Evolutionary conservation across 1,140 invertebrate species (phyloP).

Genomic region (Cryptotermes secundus): DNA sequence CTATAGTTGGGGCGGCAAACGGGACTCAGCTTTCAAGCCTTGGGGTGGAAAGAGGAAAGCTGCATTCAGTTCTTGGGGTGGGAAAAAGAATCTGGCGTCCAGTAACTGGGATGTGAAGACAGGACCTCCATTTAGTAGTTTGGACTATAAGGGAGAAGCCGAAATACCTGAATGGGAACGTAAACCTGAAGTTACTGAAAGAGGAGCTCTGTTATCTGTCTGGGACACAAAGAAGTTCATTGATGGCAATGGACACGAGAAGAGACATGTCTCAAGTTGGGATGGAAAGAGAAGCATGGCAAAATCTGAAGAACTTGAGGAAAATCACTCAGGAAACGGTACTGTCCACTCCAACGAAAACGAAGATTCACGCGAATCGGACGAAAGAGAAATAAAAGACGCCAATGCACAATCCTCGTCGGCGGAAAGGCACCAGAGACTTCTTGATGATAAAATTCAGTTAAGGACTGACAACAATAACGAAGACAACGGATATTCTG

Average conservation of each 20-base stretch:
- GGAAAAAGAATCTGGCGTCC: background rate
- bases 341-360: background rate
- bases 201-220: background rate
- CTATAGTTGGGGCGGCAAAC: background rate
- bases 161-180: too few relatives aligned
- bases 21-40: background rate
- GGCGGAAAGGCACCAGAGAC: background rate
- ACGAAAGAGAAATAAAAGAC: background rate
- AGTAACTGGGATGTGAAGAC: too few relatives aligned
- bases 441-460: background rate
- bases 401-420: background rate
- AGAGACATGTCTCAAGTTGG: background rate
- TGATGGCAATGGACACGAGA: background rate
- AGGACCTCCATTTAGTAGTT: too few relatives aligned
- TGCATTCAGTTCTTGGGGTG: background rate
- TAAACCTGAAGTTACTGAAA: background rate
- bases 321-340: background rate
- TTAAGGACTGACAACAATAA: background rate
- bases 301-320: background rate
- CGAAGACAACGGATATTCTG: background rate
- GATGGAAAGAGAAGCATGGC: background rate
- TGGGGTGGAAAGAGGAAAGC: background rate
- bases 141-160: background rate
- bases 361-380: too few relatives aligned
- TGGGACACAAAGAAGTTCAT: background rate